phyloP scores from a whole-genome alignment of 1,140 invertebrate species.

The Drosophila melanogaster region Release_6_plus_ISO1_MT NT_033779.5:18795001-18795500 shows the following conservation, averaged over 20 bases:
- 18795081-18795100: conserved; percentile 3
- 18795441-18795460: not conserved
- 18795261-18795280: not conserved
- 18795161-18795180: not conserved
- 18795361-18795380: not conserved
- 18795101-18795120: not conserved
- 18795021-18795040: conserved; percentile 5
- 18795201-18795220: not conserved
- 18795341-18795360: not conserved
- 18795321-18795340: too few relatives aligned
- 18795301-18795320: too few relatives aligned
- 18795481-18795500: not conserved
- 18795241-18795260: too few relatives aligned
- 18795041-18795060: conserved; percentile 33
- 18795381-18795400: too few relatives aligned
- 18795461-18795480: too few relatives aligned
- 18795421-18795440: not conserved
- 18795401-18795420: too few relatives aligned
- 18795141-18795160: conserved; percentile 3
- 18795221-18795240: not conserved
- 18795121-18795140: conserved; percentile 9
- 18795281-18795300: not conserved
- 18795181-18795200: not conserved
- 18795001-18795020: too few relatives aligned
- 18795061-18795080: conserved; percentile 35